Base-by-base conservation (phyloP, 53 echinoderm and acorn worm genomes). In the Mesocentrotus franciscanus region DNA sequence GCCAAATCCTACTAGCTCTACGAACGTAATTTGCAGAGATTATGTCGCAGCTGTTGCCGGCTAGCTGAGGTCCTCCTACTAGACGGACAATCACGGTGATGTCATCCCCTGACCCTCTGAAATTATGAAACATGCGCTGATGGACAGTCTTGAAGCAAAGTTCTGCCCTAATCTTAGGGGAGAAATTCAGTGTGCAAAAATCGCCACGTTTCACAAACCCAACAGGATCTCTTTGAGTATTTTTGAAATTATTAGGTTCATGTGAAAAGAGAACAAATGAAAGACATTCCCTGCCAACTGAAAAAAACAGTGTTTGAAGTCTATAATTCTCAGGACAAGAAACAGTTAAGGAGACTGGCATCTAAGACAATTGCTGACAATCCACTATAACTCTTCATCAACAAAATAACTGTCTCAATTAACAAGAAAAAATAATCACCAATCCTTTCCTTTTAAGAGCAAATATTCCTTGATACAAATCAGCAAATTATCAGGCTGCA, bases 41-140 rank as follows among this genome's bases (percentile, higher is more conserved):
- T 91, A 91, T 35, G 64, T 35, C 91, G 15, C 91, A 91, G 91
- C 91, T 91, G 91, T 91, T 91, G 60, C 90, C 84, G 87, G 87
- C 58, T 87, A 27, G 87, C 58, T 58, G 59, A 58, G 26, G 58
- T 87, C 56, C 87, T 87, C 87, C 58, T 57, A 87, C 56, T 87
- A 49, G 87, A 26, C 15, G 87, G 59, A 87, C 87, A 87, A 87
- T 87, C 26, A 87, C 58, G 58, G 15, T 87, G 87, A 87, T 87
- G 87, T 87, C 87, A 87, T 87, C n/a, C n/a, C 58, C 87, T 12
- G 58, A 26, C 27, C 87, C n/a, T 57, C n/a, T 11, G 59, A 24
- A 27, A 58, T 29, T 87, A 26, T 87, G 56, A 87, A 87, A 11
- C 58, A 56, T 87, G 58, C 27, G 10, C 29, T 0, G 49, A 17